Conservation (phyloP, 30 jellyfish, hydroid and myxozoan genomes). For the Nemopilema nomurai region DNA sequence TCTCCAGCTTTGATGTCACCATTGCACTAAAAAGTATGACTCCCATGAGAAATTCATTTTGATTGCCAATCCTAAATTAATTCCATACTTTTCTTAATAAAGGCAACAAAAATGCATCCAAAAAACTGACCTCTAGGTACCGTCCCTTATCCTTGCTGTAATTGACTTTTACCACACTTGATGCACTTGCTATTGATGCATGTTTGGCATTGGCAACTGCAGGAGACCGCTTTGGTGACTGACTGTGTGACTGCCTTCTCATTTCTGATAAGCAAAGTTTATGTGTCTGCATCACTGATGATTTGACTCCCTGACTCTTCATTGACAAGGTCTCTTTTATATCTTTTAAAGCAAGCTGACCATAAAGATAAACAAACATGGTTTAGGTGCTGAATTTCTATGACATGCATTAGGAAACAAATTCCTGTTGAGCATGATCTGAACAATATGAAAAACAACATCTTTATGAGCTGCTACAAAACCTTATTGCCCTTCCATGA, state of each 20-base stretch:
- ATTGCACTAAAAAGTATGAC: constrained; percentile 59
- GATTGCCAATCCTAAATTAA: too few relatives aligned
- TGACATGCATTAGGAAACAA: too few relatives aligned
- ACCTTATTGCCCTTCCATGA: too few relatives aligned
- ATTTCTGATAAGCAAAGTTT: constrained; percentile 65
- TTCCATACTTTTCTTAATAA: too few relatives aligned
- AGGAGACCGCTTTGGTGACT: constrained; percentile 40
- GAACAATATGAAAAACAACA: too few relatives aligned
- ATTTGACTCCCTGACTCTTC: constrained; percentile 7
- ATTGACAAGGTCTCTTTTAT: constrained; percentile 50
- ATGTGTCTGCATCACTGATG: constrained; percentile 39
- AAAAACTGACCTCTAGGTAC: constrained; percentile 50
- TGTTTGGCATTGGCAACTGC: constrained; percentile 40
- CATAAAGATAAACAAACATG: neutral
- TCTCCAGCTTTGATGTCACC: constrained; percentile 79
- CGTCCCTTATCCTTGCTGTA: constrained; percentile 50
- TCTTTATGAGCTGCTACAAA: too few relatives aligned
- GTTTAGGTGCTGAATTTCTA: too few relatives aligned
- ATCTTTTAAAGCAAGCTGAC: constrained; percentile 58
- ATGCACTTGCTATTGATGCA: constrained; percentile 52
- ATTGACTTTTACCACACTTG: constrained; percentile 50
- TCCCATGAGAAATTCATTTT: too few relatives aligned
- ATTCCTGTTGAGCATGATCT: too few relatives aligned
- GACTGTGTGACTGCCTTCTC: constrained; percentile 34
- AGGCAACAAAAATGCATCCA: too few relatives aligned